Conservation (phyloP, 2,113 vertebrate genomes). For the Azemiops feae region DNA sequence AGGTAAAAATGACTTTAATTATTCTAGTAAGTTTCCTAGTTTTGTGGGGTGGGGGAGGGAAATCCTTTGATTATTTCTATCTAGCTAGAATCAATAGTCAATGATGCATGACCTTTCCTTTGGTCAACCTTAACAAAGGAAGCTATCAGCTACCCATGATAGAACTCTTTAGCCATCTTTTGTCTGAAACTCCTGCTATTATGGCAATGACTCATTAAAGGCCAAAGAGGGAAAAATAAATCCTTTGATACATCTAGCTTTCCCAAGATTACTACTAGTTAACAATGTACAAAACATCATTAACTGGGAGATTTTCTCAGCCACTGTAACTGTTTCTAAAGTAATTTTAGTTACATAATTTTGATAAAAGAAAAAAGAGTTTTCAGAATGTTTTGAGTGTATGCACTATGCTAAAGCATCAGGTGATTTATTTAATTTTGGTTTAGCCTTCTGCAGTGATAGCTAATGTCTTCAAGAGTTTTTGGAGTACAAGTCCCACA, state of each 20-base stretch:
- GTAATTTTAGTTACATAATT: background rate
- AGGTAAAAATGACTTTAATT: slow-evolving; percentile 47
- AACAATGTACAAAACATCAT: background rate
- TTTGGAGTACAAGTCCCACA: background rate
- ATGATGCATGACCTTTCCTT: slow-evolving; percentile 11
- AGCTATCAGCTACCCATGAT: background rate
- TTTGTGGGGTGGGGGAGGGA: slow-evolving; percentile 21
- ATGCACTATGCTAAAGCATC: background rate
- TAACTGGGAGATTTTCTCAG: slow-evolving; percentile 11
- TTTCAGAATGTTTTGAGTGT: slow-evolving; percentile 7
- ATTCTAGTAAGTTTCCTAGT: slow-evolving; percentile 42
- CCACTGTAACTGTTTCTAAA: background rate
- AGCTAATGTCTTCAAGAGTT: background rate
- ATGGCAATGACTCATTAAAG: slow-evolving; percentile 5
- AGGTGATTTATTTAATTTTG: background rate
- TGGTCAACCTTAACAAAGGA: background rate
- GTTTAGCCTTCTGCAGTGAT: background rate
- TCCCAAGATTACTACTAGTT: background rate
- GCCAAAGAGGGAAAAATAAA: background rate
- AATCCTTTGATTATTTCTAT: slow-evolving; percentile 10
- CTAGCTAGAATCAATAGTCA: slow-evolving; percentile 17
- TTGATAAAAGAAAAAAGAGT: background rate
- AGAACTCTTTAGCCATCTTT: slow-evolving; percentile 14
- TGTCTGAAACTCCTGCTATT: slow-evolving; percentile 24
- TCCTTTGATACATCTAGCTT: background rate